Evolutionary conservation across 2,113 vertebrate species (phyloP).

Genomic region (Dicentrarchus labrax): DNA sequence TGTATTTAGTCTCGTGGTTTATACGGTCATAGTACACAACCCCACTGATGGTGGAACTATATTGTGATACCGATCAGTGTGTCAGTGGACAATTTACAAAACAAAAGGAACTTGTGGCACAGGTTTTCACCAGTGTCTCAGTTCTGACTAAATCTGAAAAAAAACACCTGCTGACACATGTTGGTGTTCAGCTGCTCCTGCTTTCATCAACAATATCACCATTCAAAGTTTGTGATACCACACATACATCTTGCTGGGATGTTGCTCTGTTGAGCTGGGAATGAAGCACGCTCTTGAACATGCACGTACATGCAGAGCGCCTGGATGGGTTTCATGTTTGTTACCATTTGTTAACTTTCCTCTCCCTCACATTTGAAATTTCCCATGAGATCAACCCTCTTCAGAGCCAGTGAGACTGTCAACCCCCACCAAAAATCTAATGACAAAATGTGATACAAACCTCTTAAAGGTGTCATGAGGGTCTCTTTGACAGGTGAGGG

Average conservation of each 20-base stretch:
- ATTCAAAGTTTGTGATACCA: background rate
- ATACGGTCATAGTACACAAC: no score
- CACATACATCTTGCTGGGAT: background rate
- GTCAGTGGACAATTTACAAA: conserved; percentile 5
- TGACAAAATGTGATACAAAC: conserved; percentile 63
- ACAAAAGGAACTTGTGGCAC: conserved; percentile 12
- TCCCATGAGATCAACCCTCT: background rate
- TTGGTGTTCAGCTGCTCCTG: background rate
- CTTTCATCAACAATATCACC: background rate
- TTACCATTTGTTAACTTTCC: conserved; percentile 2
- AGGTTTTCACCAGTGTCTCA: conserved; percentile 8
- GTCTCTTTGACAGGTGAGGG: conserved; percentile 77
- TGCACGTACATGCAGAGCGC: conserved; percentile 53
- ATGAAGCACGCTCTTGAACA: conserved; percentile 24
- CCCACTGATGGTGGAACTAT: no score
- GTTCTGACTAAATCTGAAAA: conserved; percentile 13
- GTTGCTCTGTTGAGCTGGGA: conserved; percentile 14
- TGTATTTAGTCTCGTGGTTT: no score
- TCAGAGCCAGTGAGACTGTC: background rate
- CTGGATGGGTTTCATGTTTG: conserved; percentile 17
- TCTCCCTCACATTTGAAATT: conserved; percentile 37
- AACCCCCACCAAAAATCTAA: background rate
- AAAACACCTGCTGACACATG: background rate
- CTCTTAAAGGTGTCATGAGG: conserved; percentile 87
- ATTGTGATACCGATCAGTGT: no score